Percentiles rank a stretch among this genome's conserved stretches.
phyloP scores from a whole-genome alignment of 2,888 invertebrate genomes.

The Mongoloraphidia duomilia region DNA sequence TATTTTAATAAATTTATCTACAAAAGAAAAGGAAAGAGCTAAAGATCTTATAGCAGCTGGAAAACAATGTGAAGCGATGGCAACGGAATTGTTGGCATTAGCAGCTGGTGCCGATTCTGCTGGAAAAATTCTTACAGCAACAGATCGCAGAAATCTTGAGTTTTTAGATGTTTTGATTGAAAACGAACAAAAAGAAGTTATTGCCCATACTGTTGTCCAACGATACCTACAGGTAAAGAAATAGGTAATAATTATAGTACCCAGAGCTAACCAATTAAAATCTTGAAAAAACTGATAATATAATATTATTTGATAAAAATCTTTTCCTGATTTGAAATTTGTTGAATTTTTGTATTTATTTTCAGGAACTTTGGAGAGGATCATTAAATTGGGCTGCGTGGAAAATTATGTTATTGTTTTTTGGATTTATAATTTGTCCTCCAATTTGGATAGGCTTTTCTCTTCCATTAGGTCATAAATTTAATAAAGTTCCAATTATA shows the following conservation, averaged over 20 bases:
- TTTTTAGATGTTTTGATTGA: constrained; percentile 95
- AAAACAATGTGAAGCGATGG: constrained; percentile 95
- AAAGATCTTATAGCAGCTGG: constrained; percentile 92
- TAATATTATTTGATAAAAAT: constrained; percentile 1
- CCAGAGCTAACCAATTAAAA: not conserved
- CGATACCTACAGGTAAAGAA: constrained; percentile 80
- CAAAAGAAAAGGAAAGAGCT: constrained; percentile 95
- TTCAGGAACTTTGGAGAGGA: constrained; percentile 94
- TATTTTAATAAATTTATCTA: constrained; percentile 74
- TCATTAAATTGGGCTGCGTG: constrained; percentile 92
- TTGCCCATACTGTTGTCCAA: constrained; percentile 94
- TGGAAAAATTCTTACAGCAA: constrained; percentile 85
- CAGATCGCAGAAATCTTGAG: constrained; percentile 86
- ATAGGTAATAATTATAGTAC: constrained; percentile 29
- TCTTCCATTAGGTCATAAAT: constrained; percentile 86
- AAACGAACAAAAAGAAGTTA: constrained; percentile 96
- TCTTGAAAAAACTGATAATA: not conserved
- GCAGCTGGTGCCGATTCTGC: constrained; percentile 92
- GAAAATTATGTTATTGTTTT: constrained; percentile 85
- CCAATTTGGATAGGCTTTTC: constrained; percentile 94
- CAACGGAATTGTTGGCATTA: constrained; percentile 85
- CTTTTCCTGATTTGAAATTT: constrained; percentile 1
- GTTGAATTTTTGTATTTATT: constrained; percentile 15
- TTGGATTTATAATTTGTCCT: constrained; percentile 85
- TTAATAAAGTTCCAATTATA: constrained; percentile 96